phyloP scores from a whole-genome alignment of 2,797 vertebrate genomes.

The Rhabdophis nuchalis region DNA sequence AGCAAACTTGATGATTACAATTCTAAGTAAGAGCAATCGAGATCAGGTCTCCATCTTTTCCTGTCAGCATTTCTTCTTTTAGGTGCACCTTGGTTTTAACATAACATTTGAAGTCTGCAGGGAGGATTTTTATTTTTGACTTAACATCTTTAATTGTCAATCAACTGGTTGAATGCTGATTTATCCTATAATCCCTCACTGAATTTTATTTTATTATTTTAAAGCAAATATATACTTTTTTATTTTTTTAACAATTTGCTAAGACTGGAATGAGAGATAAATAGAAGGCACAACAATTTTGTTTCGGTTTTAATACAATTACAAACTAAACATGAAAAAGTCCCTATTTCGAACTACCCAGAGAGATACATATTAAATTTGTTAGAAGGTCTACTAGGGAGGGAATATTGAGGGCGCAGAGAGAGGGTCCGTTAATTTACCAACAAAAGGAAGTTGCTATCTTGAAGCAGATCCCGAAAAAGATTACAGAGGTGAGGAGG shows the following conservation, averaged over 20 bases:
- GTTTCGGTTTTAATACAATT: conserved; percentile 73
- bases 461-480: too few species aligned
- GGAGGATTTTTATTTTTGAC: too few species aligned
- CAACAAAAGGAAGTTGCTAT: too few species aligned
- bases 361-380: too few species aligned
- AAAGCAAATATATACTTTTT: too few species aligned
- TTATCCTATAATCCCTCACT: neutral
- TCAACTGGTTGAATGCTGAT: neutral
- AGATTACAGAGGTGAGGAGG: too few species aligned
- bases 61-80: neutral
- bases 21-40: neutral
- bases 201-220: too few species aligned
- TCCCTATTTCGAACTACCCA: too few species aligned
- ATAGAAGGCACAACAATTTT: conserved; percentile 84
- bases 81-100: neutral
- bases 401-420: too few species aligned
- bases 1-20: neutral
- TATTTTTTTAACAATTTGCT: conserved; percentile 75
- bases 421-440: too few species aligned
- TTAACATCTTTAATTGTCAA: neutral
- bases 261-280: conserved; percentile 79
- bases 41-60: neutral
- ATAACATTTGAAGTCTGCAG: neutral
- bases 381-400: too few species aligned
- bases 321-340: too few species aligned